These are phyloP conservation scores for Arothron firmamentum DNA, from an alignment of 2,113 vertebrate species.

Conservation along the genomic window DNA sequence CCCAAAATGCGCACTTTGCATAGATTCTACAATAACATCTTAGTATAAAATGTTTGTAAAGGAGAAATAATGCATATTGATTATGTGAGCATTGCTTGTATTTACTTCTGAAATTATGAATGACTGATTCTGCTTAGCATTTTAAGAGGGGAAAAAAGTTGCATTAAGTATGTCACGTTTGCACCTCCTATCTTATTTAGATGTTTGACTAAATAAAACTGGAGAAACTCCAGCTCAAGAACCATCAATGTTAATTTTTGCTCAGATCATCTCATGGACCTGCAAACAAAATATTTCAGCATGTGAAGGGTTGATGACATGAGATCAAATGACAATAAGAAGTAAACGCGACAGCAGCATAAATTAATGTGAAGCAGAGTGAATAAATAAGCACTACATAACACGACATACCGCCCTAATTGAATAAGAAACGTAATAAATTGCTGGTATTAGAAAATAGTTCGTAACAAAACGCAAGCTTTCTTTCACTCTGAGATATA, in stretches of 20 bases:
- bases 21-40: too few species aligned
- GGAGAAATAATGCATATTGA: too few species aligned
- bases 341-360: too few species aligned
- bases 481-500: not conserved
- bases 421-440: not conserved
- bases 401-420: not conserved
- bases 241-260: slow-evolving; percentile 21
- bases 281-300: not conserved
- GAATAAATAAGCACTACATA: not conserved
- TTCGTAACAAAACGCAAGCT: not conserved
- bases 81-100: too few species aligned
- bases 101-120: too few species aligned
- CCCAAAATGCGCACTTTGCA: too few species aligned
- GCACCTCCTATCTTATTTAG: slow-evolving; percentile 19
- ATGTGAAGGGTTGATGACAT: not conserved
- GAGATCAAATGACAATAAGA: too few species aligned
- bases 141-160: not conserved
- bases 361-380: too few species aligned
- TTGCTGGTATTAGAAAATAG: not conserved
- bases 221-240: slow-evolving; percentile 19
- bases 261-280: not conserved
- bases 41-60: too few species aligned
- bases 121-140: too few species aligned
- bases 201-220: slow-evolving; percentile 35
- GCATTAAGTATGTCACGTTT: slow-evolving; percentile 20